These are phyloP conservation scores for Reticulitermes lucifugus DNA, from an alignment of 2,888 invertebrate genomes.

Conservation along the genomic window DNA sequence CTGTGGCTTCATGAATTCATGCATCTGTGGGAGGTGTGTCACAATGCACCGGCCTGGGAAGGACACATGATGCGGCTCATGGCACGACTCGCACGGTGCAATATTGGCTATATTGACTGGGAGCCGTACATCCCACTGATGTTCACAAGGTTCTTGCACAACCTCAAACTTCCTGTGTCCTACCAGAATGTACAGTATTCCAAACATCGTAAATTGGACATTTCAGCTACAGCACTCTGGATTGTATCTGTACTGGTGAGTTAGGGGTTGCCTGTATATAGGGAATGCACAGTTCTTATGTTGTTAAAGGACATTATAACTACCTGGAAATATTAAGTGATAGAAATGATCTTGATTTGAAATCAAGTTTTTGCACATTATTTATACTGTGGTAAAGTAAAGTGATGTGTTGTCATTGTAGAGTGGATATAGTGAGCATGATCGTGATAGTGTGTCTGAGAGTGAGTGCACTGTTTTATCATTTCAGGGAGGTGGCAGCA, in stretches of 20 bases:
- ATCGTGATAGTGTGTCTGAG: neutral
- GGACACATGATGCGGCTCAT: conserved; percentile 78
- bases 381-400: no score
- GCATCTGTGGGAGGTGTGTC: conserved; percentile 81
- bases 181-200: conserved; percentile 74
- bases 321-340: neutral
- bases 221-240: conserved; percentile 65
- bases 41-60: conserved; percentile 78
- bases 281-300: no score
- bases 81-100: conserved; percentile 77
- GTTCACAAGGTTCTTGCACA: conserved; percentile 78
- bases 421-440: no score
- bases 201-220: conserved; percentile 68
- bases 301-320: no score
- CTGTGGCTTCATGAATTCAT: conserved; percentile 86
- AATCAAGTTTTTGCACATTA: neutral
- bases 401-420: no score
- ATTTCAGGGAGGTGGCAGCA: conserved; percentile 73
- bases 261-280: no score
- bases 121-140: conserved; percentile 82
- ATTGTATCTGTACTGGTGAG: conserved; percentile 68
- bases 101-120: conserved; percentile 90
- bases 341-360: neutral
- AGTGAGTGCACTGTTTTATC: neutral
- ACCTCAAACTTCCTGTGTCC: conserved; percentile 82